Evolutionary conservation across 2,888 invertebrate genomes (phyloP), one percentile per base, ranked within the genome.

Genomic region (Troides helena): DNA sequence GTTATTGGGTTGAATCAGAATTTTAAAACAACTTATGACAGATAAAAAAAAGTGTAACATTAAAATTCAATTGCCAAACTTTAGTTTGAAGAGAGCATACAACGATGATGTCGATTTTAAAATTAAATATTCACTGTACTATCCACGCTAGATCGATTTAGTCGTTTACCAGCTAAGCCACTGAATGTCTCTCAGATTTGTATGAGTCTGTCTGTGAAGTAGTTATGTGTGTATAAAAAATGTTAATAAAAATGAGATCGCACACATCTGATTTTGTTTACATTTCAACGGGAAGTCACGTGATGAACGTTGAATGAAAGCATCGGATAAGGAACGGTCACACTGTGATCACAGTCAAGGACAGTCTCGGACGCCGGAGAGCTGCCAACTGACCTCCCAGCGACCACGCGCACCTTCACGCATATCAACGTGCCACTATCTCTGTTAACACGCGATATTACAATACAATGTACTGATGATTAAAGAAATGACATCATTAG

Each of bases 341-440:
- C 67, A 25, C 46, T 57, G 43, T 60, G 60, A 56, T 36, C 63
- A 67, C 30, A 64, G 67, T 64, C 67, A 67, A 67, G 67, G 63
- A 46, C 78, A 81, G 78, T 80, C 81, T 77, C 73, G 74, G 65
- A 71, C 74, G 75, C 76, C 73, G 67, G 71, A 71, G 65, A 71
- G 71, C 72, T 85, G 85, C 85, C 85, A 86, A 84, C 79, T 78
- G 74, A 77, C 78, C 76, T 78, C 78, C 73, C 74, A 61, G 68
- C 69, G 70, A 61, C 62, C 39, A 71, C 70, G 62, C 72, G 72
- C 30, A 30, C 30, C 72, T 57, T 68, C 70, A 68, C 73, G 72
- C 60, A 56, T 65, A 53, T 61, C 39, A 18, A 58, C 61, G 53
- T 56, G 65, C 39, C 17, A 36, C 63, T 50, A 23, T 63, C 23